A percentile compares a stretch with the other conserved stretches of the same genome.
phyloP scores from a whole-genome alignment of 2,113 vertebrate genomes.

The Poicephalus meyeri region DNA sequence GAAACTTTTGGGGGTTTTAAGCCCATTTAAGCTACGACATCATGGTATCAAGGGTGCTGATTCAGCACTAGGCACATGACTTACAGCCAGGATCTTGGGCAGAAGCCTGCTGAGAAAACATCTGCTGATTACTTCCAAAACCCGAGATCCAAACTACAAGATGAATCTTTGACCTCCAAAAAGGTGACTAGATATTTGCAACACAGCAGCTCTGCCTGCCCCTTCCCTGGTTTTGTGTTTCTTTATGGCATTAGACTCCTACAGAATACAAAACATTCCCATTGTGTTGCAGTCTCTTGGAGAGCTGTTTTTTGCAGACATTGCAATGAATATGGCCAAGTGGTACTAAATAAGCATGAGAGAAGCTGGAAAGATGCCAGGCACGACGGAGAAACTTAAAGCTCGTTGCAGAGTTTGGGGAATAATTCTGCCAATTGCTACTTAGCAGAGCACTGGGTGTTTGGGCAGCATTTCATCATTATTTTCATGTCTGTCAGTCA shows the following conservation, averaged over 20 bases:
- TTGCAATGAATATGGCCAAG: conserved; percentile 16
- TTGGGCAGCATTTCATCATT: background rate
- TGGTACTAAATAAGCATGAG: background rate
- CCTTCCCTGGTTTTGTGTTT: conserved; percentile 47
- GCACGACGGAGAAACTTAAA: background rate
- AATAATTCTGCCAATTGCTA: background rate
- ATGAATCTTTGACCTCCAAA: conserved; percentile 47
- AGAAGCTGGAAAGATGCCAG: background rate
- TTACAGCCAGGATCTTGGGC: background rate
- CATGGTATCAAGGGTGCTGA: background rate
- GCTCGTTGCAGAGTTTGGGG: background rate
- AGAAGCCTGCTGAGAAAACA: background rate
- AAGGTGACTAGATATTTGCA: conserved; percentile 59
- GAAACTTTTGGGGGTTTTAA: background rate
- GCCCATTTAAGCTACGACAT: background rate
- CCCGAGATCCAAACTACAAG: background rate
- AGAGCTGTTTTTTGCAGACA: background rate
- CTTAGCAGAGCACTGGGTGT: background rate
- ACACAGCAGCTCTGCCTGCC: conserved; percentile 43
- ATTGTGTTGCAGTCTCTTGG: background rate
- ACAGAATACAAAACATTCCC: conserved; percentile 16
- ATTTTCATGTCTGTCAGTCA: background rate
- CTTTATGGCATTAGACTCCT: background rate
- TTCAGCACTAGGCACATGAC: background rate
- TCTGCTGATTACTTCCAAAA: background rate